These are phyloP conservation scores for Dendrocincla tyrannina DNA, from an alignment of 2,797 vertebrate species.

Conservation along the genomic window DNA sequence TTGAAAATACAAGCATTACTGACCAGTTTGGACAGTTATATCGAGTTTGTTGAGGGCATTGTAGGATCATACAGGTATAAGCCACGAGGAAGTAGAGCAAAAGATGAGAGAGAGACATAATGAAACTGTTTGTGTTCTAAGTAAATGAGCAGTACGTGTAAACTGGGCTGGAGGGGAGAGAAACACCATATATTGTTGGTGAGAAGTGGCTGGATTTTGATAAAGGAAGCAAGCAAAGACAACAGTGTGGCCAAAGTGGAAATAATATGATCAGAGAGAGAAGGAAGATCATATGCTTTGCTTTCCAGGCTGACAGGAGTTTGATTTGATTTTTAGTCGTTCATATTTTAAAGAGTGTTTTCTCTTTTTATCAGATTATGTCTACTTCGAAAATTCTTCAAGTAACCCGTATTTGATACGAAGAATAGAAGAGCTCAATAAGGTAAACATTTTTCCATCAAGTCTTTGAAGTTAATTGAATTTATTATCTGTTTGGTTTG, in stretches of 20 bases:
- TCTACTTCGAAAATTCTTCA: slow-evolving; percentile 85
- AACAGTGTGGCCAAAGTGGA: not conserved
- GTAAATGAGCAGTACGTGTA: not conserved
- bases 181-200: not conserved
- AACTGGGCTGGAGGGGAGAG: not conserved
- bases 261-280: not conserved
- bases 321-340: not conserved
- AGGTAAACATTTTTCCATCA: slow-evolving; percentile 67
- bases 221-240: not conserved
- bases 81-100: not conserved
- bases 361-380: slow-evolving; percentile 77
- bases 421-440: slow-evolving; percentile 85
- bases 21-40: not conserved
- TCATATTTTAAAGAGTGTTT: not conserved
- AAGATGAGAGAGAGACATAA: not conserved
- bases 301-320: not conserved
- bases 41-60: not conserved
- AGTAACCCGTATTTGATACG: slow-evolving; percentile 84
- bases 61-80: not conserved
- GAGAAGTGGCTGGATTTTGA: not conserved
- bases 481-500: slow-evolving; percentile 12
- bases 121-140: not conserved
- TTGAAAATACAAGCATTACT: not conserved
- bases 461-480: slow-evolving; percentile 12
- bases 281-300: not conserved